Evolutionary conservation across 1,140 invertebrate species (phyloP).

Genomic region (Euura saliciscinereae): DNA sequence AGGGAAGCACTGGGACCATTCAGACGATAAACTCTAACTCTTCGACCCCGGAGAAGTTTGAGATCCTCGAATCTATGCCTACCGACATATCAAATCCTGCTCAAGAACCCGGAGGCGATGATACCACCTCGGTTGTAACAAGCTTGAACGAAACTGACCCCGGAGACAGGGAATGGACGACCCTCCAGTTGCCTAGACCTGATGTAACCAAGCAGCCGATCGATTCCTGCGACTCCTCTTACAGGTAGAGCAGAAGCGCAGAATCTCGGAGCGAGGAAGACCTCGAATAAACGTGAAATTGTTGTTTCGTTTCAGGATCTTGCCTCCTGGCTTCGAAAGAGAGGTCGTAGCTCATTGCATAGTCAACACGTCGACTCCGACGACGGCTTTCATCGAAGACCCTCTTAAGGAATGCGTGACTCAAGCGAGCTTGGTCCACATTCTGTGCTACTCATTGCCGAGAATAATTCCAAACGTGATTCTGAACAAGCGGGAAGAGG

Average conservation of each 20-base stretch:
- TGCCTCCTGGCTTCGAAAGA: slow-evolving; percentile 63
- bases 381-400: slow-evolving; percentile 50
- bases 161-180: slow-evolving; percentile 56
- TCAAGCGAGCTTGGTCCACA: slow-evolving; percentile 52
- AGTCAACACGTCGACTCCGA: slow-evolving; percentile 44
- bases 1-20: slow-evolving; percentile 41
- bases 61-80: slow-evolving; percentile 47
- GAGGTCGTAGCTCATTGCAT: slow-evolving; percentile 59
- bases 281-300: not conserved
- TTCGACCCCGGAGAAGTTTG: slow-evolving; percentile 55
- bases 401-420: slow-evolving; percentile 52
- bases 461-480: slow-evolving; percentile 74
- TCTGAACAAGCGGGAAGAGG: slow-evolving; percentile 73
- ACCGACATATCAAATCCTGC: slow-evolving; percentile 42
- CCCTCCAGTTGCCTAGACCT: slow-evolving; percentile 44
- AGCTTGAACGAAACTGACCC: slow-evolving; percentile 54
- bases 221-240: slow-evolving; percentile 39
- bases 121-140: slow-evolving; percentile 49
- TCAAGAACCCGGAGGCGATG: slow-evolving; percentile 47
- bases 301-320: slow-evolving; percentile 42
- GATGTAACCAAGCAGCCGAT: slow-evolving; percentile 37
- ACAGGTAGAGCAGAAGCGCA: slow-evolving; percentile 28
- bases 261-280: not conserved
- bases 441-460: slow-evolving; percentile 60
- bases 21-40: slow-evolving; percentile 51